Percentiles rank a stretch among this genome's conserved stretches.
These are phyloP conservation scores for Drosophila lacteicornis DNA, from an alignment of 1,140 invertebrate genomes.

Conservation along the genomic window DNA sequence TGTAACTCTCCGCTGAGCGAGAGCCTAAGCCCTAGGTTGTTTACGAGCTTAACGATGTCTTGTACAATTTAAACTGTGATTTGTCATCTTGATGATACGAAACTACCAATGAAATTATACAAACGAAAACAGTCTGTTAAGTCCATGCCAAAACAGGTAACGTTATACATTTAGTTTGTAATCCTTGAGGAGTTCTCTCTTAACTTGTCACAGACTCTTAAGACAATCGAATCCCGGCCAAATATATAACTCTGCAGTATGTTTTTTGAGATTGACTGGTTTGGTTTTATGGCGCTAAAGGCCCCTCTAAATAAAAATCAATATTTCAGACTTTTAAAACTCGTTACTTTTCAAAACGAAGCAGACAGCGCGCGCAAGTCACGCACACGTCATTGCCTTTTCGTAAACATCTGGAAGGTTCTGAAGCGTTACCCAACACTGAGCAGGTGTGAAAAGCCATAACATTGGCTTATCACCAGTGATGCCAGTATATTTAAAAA, in stretches of 20 bases:
- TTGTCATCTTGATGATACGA: constrained; percentile 43
- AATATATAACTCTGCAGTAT: constrained; percentile 21
- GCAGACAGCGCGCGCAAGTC: constrained; percentile 14
- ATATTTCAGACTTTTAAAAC: constrained; percentile 17
- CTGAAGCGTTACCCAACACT: constrained; percentile 19
- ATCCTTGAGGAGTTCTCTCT: background rate
- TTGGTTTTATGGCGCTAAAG: constrained; percentile 26
- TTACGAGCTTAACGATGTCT: constrained; percentile 39
- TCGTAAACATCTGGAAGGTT: constrained; percentile 24
- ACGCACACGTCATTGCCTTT: constrained; percentile 14
- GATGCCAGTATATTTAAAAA: background rate
- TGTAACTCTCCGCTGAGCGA: constrained; percentile 35
- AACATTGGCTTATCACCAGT: constrained; percentile 17
- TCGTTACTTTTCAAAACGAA: constrained; percentile 41
- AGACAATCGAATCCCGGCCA: constrained; percentile 1
- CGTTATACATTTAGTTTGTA: constrained; percentile 26
- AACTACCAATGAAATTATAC: constrained; percentile 36
- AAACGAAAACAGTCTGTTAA: constrained; percentile 49
- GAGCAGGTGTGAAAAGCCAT: constrained; percentile 3
- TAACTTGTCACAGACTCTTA: background rate
- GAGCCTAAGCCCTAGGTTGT: constrained; percentile 26
- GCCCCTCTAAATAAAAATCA: constrained; percentile 26
- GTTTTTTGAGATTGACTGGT: constrained; percentile 30
- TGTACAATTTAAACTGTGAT: constrained; percentile 49
- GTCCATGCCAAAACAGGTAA: constrained; percentile 51